phyloP scores from a whole-genome alignment of 2,797 vertebrate species.

The Apodemus agrarius region DNA sequence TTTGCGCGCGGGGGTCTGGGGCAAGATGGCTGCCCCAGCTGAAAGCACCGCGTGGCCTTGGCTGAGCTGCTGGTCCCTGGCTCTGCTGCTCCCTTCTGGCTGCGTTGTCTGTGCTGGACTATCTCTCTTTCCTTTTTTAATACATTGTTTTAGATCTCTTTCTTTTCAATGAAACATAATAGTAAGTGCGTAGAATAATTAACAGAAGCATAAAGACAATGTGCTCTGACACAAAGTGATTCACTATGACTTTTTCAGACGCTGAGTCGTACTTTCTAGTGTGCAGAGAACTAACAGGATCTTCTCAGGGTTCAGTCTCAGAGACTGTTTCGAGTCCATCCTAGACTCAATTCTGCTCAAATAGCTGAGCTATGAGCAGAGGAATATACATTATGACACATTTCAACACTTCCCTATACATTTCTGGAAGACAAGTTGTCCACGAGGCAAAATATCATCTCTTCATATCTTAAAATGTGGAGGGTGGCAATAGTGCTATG shows the following conservation, averaged over 20 bases:
- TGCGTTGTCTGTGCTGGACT: too few relatives aligned
- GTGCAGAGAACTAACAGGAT: constrained; percentile 32
- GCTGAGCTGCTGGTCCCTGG: too few relatives aligned
- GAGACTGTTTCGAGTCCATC: background rate
- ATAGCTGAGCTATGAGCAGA: background rate
- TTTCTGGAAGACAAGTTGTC: background rate
- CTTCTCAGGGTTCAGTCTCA: constrained; percentile 38
- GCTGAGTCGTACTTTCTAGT: constrained; percentile 13
- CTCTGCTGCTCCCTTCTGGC: too few relatives aligned
- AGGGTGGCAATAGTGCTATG: background rate
- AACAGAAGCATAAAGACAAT: constrained; percentile 47
- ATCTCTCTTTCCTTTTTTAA: background rate
- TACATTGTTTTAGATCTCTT: constrained; percentile 52
- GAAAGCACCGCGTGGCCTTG: too few relatives aligned
- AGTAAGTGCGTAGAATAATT: constrained; percentile 9
- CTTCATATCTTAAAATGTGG: constrained; percentile 6
- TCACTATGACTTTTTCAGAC: constrained; percentile 52
- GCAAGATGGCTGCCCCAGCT: too few relatives aligned
- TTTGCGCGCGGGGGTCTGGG: too few relatives aligned
- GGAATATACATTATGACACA: background rate
- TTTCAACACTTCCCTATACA: background rate
- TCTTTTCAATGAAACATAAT: constrained; percentile 59
- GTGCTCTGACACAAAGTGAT: background rate
- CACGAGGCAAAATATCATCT: background rate
- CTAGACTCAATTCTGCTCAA: constrained; percentile 26